These are phyloP conservation scores for Eubasilissa regina DNA, from an alignment of 1,140 invertebrate genomes.

Conservation along the genomic window DNA sequence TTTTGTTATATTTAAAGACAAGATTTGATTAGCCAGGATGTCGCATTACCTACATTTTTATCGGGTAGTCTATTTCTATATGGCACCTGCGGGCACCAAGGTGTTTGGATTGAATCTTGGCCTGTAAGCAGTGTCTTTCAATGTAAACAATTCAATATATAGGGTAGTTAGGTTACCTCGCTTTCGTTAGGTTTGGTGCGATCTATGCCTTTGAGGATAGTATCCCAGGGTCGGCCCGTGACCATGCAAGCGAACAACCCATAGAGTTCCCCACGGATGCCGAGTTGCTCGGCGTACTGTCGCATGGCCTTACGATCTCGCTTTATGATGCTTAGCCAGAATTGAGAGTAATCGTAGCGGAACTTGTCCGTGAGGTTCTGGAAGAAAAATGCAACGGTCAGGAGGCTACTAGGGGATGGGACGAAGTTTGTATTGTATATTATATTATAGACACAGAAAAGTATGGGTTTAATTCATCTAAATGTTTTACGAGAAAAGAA, in stretches of 20 bases:
- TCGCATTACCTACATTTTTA: too few species aligned
- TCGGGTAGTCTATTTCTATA: too few species aligned
- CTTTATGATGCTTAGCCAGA: constrained; percentile 95
- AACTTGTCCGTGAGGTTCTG: constrained; percentile 91
- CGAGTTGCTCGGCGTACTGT: constrained; percentile 82
- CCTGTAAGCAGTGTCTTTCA: too few species aligned
- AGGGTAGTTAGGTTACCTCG: constrained; percentile 74
- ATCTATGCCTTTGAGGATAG: constrained; percentile 87
- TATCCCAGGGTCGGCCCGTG: constrained; percentile 93
- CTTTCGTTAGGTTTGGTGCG: constrained; percentile 78
- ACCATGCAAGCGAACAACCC: constrained; percentile 96
- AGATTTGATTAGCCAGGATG: too few species aligned
- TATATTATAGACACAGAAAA: too few species aligned
- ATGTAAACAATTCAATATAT: neutral
- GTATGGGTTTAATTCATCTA: too few species aligned
- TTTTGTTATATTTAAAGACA: too few species aligned
- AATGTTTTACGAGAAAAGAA: too few species aligned
- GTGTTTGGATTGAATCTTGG: too few species aligned
- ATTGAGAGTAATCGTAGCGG: constrained; percentile 90
- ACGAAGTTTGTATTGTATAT: too few species aligned
- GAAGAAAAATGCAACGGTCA: constrained; percentile 59
- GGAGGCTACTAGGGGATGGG: too few species aligned
- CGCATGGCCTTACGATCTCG: constrained; percentile 87
- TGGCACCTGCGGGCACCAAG: too few species aligned
- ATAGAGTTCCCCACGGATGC: constrained; percentile 88